phyloP scores from a whole-genome alignment of 2,888 invertebrate genomes.

The Himalopsyche kuldschensis region DNA sequence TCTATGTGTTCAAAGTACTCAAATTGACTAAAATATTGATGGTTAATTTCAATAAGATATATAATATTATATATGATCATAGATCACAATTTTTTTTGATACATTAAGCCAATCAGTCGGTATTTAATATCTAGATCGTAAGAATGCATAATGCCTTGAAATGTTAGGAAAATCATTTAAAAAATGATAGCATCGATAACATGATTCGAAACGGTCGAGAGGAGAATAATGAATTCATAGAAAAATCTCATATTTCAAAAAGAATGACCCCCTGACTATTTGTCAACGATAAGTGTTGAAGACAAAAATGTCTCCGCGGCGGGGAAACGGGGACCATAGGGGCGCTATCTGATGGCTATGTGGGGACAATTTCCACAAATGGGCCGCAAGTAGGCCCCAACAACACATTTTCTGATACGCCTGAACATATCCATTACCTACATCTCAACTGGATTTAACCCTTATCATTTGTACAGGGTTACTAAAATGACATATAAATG shows the following conservation, averaged over 20 bases:
- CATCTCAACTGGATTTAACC: neutral
- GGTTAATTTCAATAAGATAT: too few species aligned
- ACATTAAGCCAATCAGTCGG: too few species aligned
- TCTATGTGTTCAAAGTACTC: too few species aligned
- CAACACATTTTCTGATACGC: neutral
- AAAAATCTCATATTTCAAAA: neutral
- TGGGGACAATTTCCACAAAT: constrained; percentile 61
- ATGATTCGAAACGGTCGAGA: too few species aligned
- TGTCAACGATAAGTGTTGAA: constrained; percentile 35
- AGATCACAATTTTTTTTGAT: too few species aligned
- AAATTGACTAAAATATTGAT: too few species aligned
- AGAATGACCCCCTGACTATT: constrained; percentile 29
- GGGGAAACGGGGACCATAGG: constrained; percentile 54
- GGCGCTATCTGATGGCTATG: constrained; percentile 53
- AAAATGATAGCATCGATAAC: too few species aligned
- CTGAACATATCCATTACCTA: neutral
- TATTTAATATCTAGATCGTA: too few species aligned
- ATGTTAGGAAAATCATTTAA: too few species aligned
- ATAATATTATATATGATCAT: too few species aligned
- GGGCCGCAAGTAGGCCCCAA: constrained; percentile 41
- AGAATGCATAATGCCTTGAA: too few species aligned
- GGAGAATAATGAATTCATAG: neutral
- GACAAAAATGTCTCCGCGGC: neutral
- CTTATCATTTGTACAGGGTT: neutral
- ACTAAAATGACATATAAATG: neutral